These are phyloP conservation scores for Ennomos fuscantarius DNA, from an alignment of 2,888 invertebrate species.

Conservation along the genomic window DNA sequence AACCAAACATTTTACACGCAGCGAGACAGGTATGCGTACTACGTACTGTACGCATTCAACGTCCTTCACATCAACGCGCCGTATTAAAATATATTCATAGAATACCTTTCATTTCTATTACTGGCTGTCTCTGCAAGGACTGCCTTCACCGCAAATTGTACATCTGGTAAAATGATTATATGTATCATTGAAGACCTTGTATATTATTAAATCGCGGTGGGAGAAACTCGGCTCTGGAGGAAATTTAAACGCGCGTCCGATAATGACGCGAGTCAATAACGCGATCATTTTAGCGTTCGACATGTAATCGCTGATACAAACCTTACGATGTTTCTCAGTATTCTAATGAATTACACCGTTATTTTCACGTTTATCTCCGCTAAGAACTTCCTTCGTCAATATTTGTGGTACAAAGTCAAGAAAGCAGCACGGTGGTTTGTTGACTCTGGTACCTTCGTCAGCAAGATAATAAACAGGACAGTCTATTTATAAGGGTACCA, in stretches of 20 bases:
- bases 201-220: constrained; percentile 56
- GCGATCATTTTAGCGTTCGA: constrained; percentile 65
- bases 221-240: constrained; percentile 39
- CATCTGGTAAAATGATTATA: constrained; percentile 68
- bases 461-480: constrained; percentile 51
- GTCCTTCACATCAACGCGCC: constrained; percentile 35
- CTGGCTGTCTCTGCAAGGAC: constrained; percentile 41
- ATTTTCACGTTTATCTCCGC: constrained; percentile 66
- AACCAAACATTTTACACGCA: constrained; percentile 65
- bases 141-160: constrained; percentile 57
- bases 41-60: constrained; percentile 31
- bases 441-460: constrained; percentile 45
- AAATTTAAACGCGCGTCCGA: constrained; percentile 44
- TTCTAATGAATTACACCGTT: constrained; percentile 68
- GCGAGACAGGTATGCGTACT: constrained; percentile 58
- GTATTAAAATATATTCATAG: constrained; percentile 20
- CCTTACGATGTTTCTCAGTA: constrained; percentile 58
- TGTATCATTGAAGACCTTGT: constrained; percentile 63
- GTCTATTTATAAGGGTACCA: constrained; percentile 30
- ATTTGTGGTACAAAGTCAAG: constrained; percentile 65
- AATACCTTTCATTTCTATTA: constrained; percentile 21
- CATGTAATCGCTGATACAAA: constrained; percentile 71
- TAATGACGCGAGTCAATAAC: constrained; percentile 70
- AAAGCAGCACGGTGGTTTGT: constrained; percentile 53
- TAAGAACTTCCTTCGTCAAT: constrained; percentile 73